Base-by-base conservation (phyloP, 2,888 invertebrate species). In the Hypena proboscidalis region DNA sequence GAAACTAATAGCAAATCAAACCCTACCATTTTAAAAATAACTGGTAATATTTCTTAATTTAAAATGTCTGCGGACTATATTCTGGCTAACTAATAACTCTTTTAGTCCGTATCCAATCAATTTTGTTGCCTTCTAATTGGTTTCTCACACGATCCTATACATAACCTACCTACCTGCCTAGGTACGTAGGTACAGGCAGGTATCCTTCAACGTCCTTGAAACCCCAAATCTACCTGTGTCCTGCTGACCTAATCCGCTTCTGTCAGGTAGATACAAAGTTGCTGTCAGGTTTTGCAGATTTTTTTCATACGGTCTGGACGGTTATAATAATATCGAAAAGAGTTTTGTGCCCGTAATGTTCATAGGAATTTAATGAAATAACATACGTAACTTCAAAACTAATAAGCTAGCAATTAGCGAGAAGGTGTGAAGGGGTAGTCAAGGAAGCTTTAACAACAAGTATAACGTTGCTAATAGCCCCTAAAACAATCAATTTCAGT, bases 191-290 rank as follows among this genome's bases (percentile, higher is more conserved):
- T 10, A 20, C 30, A 34, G 27, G 26, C n/a, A 35, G 17, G 27
- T 46, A 33, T 19, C 59, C 46, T 63, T 54, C 10, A 13, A 13
- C 27, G 22, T 21, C 44, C 46, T 67, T 56, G 47, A 29, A 19
- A 23, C 23, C 35, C 33, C 17, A 27, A 39, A 47, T 42, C 41
- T 58, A 61, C 58, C 62, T n/a, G n/a, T n/a, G n/a, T n/a, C n/a
- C n/a, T 58, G 63, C 11, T 39, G 26, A 44, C 41, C 42, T 33
- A 38, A 47, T 48, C 39, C 43, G 38, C 15, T 48, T 37, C 45
- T 53, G 53, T 54, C 56, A 52, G 50, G 27, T 39, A 26, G 47
- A 49, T 44, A n/a, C n/a, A n/a, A n/a, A n/a, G n/a, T n/a, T n/a
- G n/a, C 32, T 27, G 20, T 53, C 36, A 25, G 37, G 29, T 32